Conservation (phyloP, 1,140 invertebrate species). For the Drosophila azteca region DNA sequence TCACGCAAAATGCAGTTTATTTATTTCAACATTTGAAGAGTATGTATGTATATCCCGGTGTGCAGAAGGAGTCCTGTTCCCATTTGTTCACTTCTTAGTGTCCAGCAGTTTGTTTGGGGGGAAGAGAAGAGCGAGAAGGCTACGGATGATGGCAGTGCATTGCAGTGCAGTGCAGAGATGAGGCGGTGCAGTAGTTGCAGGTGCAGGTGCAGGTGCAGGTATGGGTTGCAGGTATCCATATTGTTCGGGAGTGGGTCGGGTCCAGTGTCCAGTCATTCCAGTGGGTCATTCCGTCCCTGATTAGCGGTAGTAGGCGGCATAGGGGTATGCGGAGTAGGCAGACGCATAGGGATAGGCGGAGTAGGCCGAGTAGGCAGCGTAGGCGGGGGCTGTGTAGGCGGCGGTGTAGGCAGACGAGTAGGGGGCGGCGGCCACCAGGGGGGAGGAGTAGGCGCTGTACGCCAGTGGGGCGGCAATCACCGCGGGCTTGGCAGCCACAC, state of each 20-base stretch:
- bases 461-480: conserved; percentile 71
- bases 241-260: not conserved
- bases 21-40: conserved; percentile 62
- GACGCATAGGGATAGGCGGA: conserved; percentile 58
- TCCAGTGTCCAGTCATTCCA: conserved; percentile 10
- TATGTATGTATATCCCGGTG: conserved; percentile 2
- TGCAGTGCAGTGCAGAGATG: too few relatives aligned
- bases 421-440: conserved; percentile 65
- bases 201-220: not conserved
- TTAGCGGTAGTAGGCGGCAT: conserved; percentile 76
- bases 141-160: not conserved
- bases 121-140: not conserved
- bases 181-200: too few relatives aligned
- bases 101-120: conserved; percentile 1
- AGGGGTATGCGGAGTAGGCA: conserved; percentile 51
- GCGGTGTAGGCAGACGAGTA: conserved; percentile 76
- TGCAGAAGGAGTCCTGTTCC: conserved; percentile 32
- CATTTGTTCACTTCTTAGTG: conserved; percentile 26
- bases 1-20: conserved; percentile 66
- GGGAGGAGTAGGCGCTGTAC: conserved; percentile 84
- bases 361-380: conserved; percentile 71
- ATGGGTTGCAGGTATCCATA: conserved; percentile 4
- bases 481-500: conserved; percentile 75
- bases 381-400: conserved; percentile 69
- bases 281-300: too few relatives aligned